Evolutionary conservation across 1,140 invertebrate genomes (phyloP).

Genomic region (Nephotettix cincticeps): DNA sequence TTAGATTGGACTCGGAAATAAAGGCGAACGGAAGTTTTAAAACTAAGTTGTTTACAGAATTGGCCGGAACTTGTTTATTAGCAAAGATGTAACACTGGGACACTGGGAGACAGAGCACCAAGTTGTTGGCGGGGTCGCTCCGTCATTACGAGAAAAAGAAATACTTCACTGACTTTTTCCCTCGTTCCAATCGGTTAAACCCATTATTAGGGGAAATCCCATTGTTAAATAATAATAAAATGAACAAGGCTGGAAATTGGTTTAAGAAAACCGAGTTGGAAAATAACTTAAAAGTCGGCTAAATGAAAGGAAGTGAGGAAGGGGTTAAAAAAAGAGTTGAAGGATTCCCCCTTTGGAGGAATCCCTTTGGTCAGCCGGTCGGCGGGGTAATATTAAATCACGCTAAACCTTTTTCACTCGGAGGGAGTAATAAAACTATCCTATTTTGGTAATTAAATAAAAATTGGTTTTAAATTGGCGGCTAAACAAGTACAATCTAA

Average conservation of each 20-base stretch:
- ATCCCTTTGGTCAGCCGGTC: no score
- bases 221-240: slow-evolving; percentile 30
- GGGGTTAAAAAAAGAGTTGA: background rate
- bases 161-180: slow-evolving; percentile 1
- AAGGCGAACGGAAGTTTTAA: no score
- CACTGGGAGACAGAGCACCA: no score
- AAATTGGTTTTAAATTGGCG: no score
- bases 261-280: slow-evolving; percentile 25
- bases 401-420: background rate
- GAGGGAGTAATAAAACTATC: no score
- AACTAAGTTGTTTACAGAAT: no score
- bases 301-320: slow-evolving; percentile 18
- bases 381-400: no score
- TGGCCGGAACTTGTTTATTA: no score
- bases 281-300: slow-evolving; percentile 11
- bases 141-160: slow-evolving; percentile 16
- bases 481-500: no score
- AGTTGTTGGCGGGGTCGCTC: background rate
- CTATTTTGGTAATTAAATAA: no score
- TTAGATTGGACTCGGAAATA: no score
- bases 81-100: no score
- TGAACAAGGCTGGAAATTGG: slow-evolving; percentile 26
- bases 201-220: slow-evolving; percentile 27
- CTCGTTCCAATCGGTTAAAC: slow-evolving; percentile 30
- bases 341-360: background rate